A percentile compares a stretch with the other conserved stretches of the same genome.
phyloP scores from a whole-genome alignment of 2,113 vertebrate genomes.

The Apteryx mantelli region DNA sequence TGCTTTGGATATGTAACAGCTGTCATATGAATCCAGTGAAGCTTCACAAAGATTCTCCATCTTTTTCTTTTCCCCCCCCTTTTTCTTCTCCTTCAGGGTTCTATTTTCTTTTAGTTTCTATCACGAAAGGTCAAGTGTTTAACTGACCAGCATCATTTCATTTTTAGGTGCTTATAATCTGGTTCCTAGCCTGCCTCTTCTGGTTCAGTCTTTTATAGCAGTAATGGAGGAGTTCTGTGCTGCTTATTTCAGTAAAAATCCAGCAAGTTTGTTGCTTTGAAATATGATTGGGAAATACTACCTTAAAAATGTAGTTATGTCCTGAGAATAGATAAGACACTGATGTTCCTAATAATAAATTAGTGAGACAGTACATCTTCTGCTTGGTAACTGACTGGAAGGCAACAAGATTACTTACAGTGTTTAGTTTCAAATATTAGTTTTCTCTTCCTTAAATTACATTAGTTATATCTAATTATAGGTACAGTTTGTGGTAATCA shows the following conservation, averaged over 20 bases:
- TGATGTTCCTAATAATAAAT: constrained; percentile 38
- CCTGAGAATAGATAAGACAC: constrained; percentile 13
- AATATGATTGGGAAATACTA: neutral
- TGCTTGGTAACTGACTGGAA: constrained; percentile 50
- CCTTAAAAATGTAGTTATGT: neutral
- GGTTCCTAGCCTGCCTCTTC: neutral
- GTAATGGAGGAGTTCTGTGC: neutral
- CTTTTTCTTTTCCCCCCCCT: neutral
- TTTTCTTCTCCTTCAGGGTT: neutral
- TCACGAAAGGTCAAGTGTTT: neutral
- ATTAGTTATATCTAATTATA: constrained; percentile 64
- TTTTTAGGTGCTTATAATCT: no score
- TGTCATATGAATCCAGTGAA: neutral
- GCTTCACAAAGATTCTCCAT: neutral
- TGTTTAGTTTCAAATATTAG: constrained; percentile 53
- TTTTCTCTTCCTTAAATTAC: constrained; percentile 45
- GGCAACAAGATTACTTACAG: constrained; percentile 32
- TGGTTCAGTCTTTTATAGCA: neutral
- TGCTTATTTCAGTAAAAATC: neutral
- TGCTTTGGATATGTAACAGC: neutral
- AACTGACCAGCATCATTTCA: no score
- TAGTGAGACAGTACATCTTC: constrained; percentile 11
- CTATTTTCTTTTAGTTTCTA: neutral
- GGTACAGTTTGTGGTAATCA: constrained; percentile 55
- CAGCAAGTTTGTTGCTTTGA: neutral